phyloP scores from a whole-genome alignment of 2,888 invertebrate species.

The Adineta ricciae region DNA sequence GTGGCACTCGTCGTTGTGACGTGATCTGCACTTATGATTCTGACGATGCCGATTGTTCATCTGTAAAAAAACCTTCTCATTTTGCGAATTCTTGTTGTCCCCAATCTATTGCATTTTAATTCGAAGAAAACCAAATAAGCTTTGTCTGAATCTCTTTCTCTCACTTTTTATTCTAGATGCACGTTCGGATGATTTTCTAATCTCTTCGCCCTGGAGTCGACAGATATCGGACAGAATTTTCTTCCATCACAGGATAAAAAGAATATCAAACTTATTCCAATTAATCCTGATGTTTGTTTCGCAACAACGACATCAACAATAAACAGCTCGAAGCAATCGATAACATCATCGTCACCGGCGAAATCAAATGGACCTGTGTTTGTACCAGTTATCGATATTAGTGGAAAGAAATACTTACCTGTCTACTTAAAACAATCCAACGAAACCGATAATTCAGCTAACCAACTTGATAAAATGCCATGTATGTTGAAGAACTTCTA shows the following conservation, averaged over 20 bases:
- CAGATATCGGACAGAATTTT: neutral
- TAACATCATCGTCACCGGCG: neutral
- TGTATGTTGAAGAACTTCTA: neutral
- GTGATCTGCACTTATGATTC: neutral
- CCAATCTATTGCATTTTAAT: neutral
- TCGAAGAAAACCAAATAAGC: neutral
- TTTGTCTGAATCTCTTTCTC: neutral
- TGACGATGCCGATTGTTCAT: neutral
- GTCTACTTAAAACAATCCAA: neutral
- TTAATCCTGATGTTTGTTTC: constrained; percentile 1
- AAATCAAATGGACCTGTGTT: constrained; percentile 2
- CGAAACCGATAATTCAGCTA: neutral
- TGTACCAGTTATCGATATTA: constrained; percentile 12
- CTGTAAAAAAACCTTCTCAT: neutral
- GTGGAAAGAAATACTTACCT: neutral
- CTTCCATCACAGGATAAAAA: neutral
- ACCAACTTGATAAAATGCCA: neutral
- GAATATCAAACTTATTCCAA: neutral
- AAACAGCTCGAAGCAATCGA: neutral
- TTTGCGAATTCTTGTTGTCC: neutral
- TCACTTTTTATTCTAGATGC: neutral
- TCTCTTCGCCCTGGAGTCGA: neutral
- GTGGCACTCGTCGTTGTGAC: neutral
- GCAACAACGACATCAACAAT: neutral
- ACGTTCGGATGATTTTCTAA: neutral